These are phyloP conservation scores for Myotis davidii DNA, from an alignment of 2,113 vertebrate species.

Conservation along the genomic window DNA sequence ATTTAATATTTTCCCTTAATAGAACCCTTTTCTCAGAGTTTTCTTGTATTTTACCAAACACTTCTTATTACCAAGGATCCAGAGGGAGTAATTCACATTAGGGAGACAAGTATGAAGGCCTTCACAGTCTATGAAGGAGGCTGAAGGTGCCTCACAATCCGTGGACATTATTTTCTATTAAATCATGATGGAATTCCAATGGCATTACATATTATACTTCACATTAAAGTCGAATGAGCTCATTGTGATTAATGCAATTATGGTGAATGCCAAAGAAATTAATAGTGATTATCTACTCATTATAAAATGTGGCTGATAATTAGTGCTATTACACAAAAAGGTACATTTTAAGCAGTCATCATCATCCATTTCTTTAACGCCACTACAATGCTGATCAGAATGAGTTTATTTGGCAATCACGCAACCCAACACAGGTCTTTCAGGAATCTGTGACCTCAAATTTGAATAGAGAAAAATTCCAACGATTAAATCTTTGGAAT, in stretches of 20 bases:
- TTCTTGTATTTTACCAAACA: background rate
- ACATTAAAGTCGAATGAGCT: slow-evolving; percentile 81
- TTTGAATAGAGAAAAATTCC: slow-evolving; percentile 77
- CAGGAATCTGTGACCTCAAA: slow-evolving; percentile 68
- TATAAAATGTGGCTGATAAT: slow-evolving; percentile 83
- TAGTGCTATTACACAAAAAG: slow-evolving; percentile 83
- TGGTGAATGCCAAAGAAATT: slow-evolving; percentile 81
- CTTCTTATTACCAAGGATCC: background rate
- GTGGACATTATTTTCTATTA: slow-evolving; percentile 64
- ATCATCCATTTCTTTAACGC: slow-evolving; percentile 74
- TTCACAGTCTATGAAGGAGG: background rate
- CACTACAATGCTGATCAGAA: slow-evolving; percentile 75
- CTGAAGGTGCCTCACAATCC: background rate
- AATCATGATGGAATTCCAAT: slow-evolving; percentile 74
- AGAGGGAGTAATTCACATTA: slow-evolving; percentile 22
- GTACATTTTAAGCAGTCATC: slow-evolving; percentile 82
- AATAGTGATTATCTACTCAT: slow-evolving; percentile 82
- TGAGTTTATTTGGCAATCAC: slow-evolving; percentile 72
- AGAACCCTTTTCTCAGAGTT: background rate
- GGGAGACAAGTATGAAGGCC: background rate
- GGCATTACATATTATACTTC: slow-evolving; percentile 76
- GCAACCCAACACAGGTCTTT: slow-evolving; percentile 70
- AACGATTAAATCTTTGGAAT: background rate
- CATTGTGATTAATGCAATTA: slow-evolving; percentile 81
- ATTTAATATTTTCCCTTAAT: background rate